These are phyloP conservation scores for Macaca fascicularis DNA, from an alignment of 2,113 vertebrate genomes.

Conservation along the genomic window T2T-MFA8v1.1 NC_088380.1:28481001-28481500, in stretches of 20 bases:
- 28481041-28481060: not conserved
- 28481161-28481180: not conserved
- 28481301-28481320: not conserved
- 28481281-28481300: not conserved
- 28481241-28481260: not conserved
- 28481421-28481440: not conserved
- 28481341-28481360: not conserved
- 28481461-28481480: not conserved
- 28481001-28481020: not conserved
- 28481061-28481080: not conserved
- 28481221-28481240: not conserved
- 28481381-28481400: not conserved
- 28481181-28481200: rapidly evolving
- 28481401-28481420: not conserved
- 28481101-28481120: not conserved
- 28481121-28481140: not conserved
- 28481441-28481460: not conserved
- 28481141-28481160: not conserved
- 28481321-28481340: not conserved
- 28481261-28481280: not conserved
- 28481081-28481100: not conserved
- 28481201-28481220: not conserved
- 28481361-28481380: not conserved
- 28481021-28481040: not conserved
- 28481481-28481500: not conserved